Evolutionary conservation across 2,888 invertebrate species (phyloP), one percentile per base, ranked within the genome.

Genomic region (Seira ritae): DNA sequence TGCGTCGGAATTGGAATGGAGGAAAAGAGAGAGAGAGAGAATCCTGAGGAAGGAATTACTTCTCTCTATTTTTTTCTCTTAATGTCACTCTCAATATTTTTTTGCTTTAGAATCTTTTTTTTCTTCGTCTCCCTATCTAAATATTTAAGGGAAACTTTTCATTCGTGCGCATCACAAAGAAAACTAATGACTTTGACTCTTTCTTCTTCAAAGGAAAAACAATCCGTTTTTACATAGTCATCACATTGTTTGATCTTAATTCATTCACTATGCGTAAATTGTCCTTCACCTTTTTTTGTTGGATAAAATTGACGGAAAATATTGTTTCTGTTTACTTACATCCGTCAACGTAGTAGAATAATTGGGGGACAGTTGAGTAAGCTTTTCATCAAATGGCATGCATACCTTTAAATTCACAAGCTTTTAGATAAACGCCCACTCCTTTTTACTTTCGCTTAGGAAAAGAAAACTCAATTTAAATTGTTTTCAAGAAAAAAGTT

Each of bases 81-180:
- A 31, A 60, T 62, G 72, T 72, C 72, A 72, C 62, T 31, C 20
- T 60, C 24, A 72, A 24, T 31, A n/a, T 22, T 46, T 69, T 69
- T 50, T 20, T 50, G 22, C 71, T 15, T 67, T 69, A 50, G 6
- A 31, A 3, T 50, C 50, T 12, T 50, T 50, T 50, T 3, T 50
- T 50, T 50, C 6, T 50, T 3, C 12, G 3, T 50, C 6, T n/a
- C 15, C 15, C 50, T n/a, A n/a, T 50, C 15, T 50, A 50, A 50
- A 50, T 50, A 50, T 50, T 50, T 50, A 50, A 50, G 12, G 17
- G 3, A 15, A 15, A 15, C 6, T 50, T 31, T 50, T 15, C 15
- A 2, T 50, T 8, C 3, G 15, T 15, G 31, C 8, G 31, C 31
- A 31, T 31, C 31, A 31, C 31, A 50, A 12, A 42, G 42, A 12